Percentiles rank a stretch among this genome's conserved stretches.
Conservation (phyloP, 64 coral and sea anemone genomes). For the Acropora yongei region DNA sequence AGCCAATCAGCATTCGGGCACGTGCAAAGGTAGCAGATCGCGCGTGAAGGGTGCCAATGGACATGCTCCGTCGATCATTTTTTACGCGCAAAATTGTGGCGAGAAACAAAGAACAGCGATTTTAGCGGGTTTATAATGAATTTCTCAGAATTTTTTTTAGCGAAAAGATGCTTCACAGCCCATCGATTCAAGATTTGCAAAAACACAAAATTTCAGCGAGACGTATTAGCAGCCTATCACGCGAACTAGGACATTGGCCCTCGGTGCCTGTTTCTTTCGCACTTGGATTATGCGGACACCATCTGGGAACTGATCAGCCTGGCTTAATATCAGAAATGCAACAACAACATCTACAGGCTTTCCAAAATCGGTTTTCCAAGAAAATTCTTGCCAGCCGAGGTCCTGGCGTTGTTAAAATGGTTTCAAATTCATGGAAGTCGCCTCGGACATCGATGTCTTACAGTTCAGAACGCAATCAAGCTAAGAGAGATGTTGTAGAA, state of each 20-base stretch:
- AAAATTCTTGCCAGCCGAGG: slow-evolving; percentile 34
- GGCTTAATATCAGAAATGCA: slow-evolving; percentile 39
- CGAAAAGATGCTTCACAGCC: too few species aligned
- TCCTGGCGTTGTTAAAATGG: slow-evolving; percentile 28
- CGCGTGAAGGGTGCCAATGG: too few species aligned
- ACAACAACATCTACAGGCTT: slow-evolving; percentile 25
- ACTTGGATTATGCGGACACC: slow-evolving; percentile 26
- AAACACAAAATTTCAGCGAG: slow-evolving; percentile 50
- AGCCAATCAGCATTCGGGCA: too few species aligned
- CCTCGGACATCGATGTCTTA: slow-evolving; percentile 42
- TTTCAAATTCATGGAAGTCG: slow-evolving; percentile 8
- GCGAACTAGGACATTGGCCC: slow-evolving; percentile 18
- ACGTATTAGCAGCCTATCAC: background rate
- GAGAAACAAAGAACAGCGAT: too few species aligned
- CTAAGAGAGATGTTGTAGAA: too few species aligned
- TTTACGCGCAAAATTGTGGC: too few species aligned
- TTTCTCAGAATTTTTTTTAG: too few species aligned
- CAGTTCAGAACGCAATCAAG: too few species aligned
- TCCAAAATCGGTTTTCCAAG: slow-evolving; percentile 56
- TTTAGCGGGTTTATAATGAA: too few species aligned
- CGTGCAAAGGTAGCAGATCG: too few species aligned
- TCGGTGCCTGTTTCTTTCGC: slow-evolving; percentile 8
- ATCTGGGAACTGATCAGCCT: slow-evolving; percentile 43
- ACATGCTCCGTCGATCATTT: too few species aligned
- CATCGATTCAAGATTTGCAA: background rate